These are phyloP conservation scores for Apeltes quadracus DNA, from an alignment of 2,113 vertebrate species.

Conservation along the genomic window DNA sequence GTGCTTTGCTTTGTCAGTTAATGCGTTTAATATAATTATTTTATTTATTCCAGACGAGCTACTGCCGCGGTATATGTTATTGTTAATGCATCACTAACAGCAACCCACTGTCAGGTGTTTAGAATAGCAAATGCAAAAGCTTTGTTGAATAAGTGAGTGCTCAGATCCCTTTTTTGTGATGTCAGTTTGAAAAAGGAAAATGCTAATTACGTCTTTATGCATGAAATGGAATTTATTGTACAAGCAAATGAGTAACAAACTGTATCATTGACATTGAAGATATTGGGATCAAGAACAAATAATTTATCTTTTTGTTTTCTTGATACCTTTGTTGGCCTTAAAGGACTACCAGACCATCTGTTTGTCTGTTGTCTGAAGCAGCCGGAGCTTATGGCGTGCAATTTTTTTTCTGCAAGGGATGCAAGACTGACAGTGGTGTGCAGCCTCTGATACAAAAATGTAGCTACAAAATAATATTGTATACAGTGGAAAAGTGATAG, in stretches of 20 bases:
- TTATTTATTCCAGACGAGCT: constrained; percentile 29
- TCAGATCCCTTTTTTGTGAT: neutral
- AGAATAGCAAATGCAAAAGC: constrained; percentile 19
- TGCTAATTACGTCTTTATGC: neutral
- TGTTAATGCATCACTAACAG: constrained; percentile 35
- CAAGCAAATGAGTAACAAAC: neutral
- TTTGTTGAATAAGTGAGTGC: constrained; percentile 12
- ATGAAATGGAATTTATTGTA: neutral
- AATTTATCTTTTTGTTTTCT: neutral
- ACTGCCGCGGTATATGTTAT: constrained; percentile 20
- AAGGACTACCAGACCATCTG: neutral
- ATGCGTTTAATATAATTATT: constrained; percentile 7
- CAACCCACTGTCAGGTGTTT: constrained; percentile 20
- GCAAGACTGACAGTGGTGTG: too few relatives aligned
- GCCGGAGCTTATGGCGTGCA: too few relatives aligned
- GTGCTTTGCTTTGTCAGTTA: constrained; percentile 2
- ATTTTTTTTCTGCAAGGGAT: too few relatives aligned
- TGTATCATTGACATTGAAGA: neutral
- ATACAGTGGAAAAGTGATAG: neutral
- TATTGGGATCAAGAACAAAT: neutral
- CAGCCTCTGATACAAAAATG: neutral
- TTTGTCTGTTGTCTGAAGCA: neutral
- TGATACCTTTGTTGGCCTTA: neutral
- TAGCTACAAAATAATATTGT: neutral
- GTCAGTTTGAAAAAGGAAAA: neutral